phyloP scores from a whole-genome alignment of 2,888 invertebrate species.

The Drosophila barbarae region DNA sequence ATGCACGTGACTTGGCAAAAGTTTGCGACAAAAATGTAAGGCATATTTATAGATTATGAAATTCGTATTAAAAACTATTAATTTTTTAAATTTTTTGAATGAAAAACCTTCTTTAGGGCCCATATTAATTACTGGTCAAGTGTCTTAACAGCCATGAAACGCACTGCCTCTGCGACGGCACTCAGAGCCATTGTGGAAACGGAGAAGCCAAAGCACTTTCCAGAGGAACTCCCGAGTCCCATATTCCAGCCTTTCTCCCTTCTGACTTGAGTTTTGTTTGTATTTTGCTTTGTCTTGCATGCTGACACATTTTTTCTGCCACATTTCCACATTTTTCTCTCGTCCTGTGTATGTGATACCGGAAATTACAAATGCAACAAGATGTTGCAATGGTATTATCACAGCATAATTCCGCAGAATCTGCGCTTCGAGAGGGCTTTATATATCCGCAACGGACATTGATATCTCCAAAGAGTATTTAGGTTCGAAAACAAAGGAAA shows the following conservation, averaged over 20 bases:
- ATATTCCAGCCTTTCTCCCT: not conserved
- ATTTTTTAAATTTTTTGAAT: not conserved
- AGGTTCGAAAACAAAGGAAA: not conserved
- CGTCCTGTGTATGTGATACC: constrained; percentile 46
- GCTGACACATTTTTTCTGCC: constrained; percentile 69
- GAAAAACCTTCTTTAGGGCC: no score
- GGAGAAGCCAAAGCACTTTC: constrained; percentile 9
- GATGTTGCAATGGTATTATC: constrained; percentile 65
- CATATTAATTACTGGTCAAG: not conserved
- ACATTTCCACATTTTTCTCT: constrained; percentile 25
- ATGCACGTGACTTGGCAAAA: constrained; percentile 47
- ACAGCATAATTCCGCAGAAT: constrained; percentile 1
- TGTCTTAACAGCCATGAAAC: constrained; percentile 3
- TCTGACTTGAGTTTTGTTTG: constrained; percentile 65
- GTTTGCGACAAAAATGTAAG: not conserved
- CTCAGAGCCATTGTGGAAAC: constrained; percentile 5
- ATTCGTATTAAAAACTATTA: not conserved
- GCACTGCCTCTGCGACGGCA: constrained; percentile 9
- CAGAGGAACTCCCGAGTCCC: constrained; percentile 12
- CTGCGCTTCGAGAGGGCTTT: not conserved
- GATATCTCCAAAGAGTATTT: not conserved
- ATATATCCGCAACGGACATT: not conserved
- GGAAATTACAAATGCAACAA: constrained; percentile 75
- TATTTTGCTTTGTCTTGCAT: constrained; percentile 63
- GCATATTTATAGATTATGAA: not conserved